Evolutionary conservation across 1,140 invertebrate species (phyloP), one percentile per base, ranked within the genome.

Genomic region (Lycorma delicatula): DNA sequence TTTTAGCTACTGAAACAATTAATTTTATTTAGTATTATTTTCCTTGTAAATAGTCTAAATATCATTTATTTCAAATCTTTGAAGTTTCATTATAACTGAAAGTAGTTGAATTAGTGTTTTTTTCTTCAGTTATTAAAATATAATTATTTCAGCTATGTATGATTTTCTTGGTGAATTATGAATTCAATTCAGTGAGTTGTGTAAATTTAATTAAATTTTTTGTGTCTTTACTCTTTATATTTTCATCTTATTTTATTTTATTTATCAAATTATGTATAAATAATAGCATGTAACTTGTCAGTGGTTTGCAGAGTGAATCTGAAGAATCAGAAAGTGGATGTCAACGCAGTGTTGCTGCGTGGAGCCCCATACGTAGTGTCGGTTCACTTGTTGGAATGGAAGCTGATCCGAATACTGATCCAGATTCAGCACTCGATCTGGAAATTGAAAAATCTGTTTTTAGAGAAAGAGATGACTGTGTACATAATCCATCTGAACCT

Each of bases 311-410:
- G n/a, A 51, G 48, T 27, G 48, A 51, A 27, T 34, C 50, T 26
- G 56, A 48, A 13, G 23, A 44, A 23, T 38, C 29, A 2, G n/a
- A n/a, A n/a, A n/a, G n/a, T n/a, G n/a, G n/a, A n/a, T n/a, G n/a
- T n/a, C 34, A 31, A 5, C 56, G 60, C 27, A 63, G 61, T 29
- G 44, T 65, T 2, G 79, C 85, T 66, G 85, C 86, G 20, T 89
- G 87, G 87, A 88, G 85, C 68, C 87, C 87, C 13, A 84, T 89
- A 12, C 79, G 86, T 61, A 88, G 86, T 61, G 85, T 88, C 12
- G 87, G 87, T 4, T 89, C 86, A 28, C 82, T 89, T 28, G 79
- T 83, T 4, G 86, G 85, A 12, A 84, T 82, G 66, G 86, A 89
- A 74, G 86, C 83, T 25, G 85, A 88, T 70, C 86, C 86, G 12